Percentiles rank a stretch among this genome's conserved stretches.
These are phyloP conservation scores for Melanerpes formicivorus DNA, from an alignment of 2,113 vertebrate species.

Conservation along the genomic window DNA sequence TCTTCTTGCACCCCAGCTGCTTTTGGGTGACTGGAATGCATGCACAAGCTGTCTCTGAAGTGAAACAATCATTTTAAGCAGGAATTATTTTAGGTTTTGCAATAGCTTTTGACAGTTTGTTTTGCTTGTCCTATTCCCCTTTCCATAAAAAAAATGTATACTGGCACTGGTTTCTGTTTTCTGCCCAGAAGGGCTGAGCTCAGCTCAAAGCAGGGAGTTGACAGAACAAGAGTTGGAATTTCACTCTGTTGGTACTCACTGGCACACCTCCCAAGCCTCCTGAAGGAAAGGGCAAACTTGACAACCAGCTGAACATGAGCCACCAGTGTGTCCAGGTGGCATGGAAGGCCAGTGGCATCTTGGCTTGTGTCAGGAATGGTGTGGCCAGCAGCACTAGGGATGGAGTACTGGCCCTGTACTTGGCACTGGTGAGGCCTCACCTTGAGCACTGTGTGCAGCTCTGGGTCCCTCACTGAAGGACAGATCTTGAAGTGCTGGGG, in stretches of 20 bases:
- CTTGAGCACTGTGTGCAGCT: too few relatives aligned
- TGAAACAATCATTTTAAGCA: not conserved
- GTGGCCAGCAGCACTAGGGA: too few relatives aligned
- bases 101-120: slow-evolving; percentile 17
- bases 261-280: not conserved
- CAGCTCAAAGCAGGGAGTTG: not conserved
- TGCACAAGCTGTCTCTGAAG: not conserved
- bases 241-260: not conserved
- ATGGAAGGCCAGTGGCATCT: too few relatives aligned
- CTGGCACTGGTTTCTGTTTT: not conserved
- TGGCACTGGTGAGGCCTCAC: too few relatives aligned
- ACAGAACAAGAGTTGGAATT: not conserved
- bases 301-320: too few relatives aligned
- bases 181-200: not conserved
- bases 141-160: not conserved
- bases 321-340: too few relatives aligned
- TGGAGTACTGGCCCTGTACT: too few relatives aligned
- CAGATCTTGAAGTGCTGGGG: too few relatives aligned
- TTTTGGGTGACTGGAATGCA: not conserved
- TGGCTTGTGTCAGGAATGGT: too few relatives aligned
- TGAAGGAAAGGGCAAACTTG: not conserved
- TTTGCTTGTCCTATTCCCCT: not conserved
- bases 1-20: not conserved
- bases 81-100: not conserved
- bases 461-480: too few relatives aligned